phyloP scores from a whole-genome alignment of 2,113 vertebrate genomes.

The Crotalus helleri region DNA sequence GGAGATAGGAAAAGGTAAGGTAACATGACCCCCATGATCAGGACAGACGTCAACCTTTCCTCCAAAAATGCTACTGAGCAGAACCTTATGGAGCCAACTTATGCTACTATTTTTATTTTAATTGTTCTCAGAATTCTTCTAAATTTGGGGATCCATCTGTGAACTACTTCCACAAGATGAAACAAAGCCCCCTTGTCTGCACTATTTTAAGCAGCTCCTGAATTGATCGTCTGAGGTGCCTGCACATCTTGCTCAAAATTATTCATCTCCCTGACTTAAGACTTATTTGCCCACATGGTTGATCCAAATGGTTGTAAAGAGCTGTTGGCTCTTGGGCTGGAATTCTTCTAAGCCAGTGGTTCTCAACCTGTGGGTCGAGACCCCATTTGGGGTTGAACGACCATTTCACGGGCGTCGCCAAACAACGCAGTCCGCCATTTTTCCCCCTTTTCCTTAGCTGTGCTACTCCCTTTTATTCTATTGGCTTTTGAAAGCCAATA shows the following conservation, averaged over 20 bases:
- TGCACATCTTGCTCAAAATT: not conserved
- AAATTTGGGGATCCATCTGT: rapidly evolving
- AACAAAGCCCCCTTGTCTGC: not conserved
- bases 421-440: too few species aligned
- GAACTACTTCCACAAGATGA: not conserved
- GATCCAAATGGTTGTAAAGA: too few species aligned
- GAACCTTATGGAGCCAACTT: not conserved
- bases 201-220: not conserved
- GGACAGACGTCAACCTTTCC: not conserved
- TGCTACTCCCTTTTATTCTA: too few species aligned
- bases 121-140: not conserved
- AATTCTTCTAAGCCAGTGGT: too few species aligned
- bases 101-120: not conserved
- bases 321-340: too few species aligned
- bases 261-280: not conserved
- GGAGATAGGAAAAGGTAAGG: not conserved
- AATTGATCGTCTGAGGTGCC: not conserved
- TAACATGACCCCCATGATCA: not conserved
- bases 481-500: too few species aligned
- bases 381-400: too few species aligned
- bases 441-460: too few species aligned
- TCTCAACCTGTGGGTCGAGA: too few species aligned
- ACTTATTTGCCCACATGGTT: too few species aligned
- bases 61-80: not conserved
- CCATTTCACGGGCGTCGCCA: too few species aligned